Percentiles rank a stretch among this genome's conserved stretches.
phyloP scores from a whole-genome alignment of 2,113 vertebrate species.

The Rhea americana region DNA sequence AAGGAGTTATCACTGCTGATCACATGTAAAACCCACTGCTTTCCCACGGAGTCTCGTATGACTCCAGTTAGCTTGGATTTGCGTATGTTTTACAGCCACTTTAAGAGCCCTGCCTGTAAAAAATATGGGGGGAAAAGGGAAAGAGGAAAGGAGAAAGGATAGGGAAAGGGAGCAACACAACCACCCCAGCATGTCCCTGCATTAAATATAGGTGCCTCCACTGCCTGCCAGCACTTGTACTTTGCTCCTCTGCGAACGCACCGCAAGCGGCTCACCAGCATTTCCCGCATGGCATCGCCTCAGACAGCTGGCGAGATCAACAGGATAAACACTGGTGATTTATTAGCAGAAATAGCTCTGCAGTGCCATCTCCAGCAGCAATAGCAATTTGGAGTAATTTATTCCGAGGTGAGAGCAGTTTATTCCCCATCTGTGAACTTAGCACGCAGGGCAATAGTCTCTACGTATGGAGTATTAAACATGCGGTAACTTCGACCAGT shows the following conservation, averaged over 20 bases:
- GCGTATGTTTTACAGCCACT: neutral
- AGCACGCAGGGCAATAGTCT: neutral
- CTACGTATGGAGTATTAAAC: neutral
- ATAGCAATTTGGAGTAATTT: neutral
- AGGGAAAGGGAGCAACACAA: neutral
- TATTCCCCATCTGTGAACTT: neutral
- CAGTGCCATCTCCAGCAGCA: neutral
- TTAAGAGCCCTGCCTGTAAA: neutral
- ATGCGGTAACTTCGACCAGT: neutral
- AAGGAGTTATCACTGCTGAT: neutral
- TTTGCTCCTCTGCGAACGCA: neutral
- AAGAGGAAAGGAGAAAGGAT: no score
- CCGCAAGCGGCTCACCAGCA: fast-evolving
- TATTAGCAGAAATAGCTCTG: neutral
- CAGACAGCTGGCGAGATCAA: neutral
- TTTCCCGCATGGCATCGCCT: neutral
- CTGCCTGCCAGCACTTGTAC: neutral
- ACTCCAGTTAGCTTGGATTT: neutral
- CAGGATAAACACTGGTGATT: fast-evolving
- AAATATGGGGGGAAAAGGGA: neutral
- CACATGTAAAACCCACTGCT: neutral
- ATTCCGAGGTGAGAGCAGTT: neutral
- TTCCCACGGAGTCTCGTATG: neutral
- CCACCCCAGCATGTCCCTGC: no score
- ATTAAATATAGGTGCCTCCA: no score